Evolutionary conservation across 2,888 invertebrate genomes (phyloP).

Genomic region (Yponomeuta malinellus): DNA sequence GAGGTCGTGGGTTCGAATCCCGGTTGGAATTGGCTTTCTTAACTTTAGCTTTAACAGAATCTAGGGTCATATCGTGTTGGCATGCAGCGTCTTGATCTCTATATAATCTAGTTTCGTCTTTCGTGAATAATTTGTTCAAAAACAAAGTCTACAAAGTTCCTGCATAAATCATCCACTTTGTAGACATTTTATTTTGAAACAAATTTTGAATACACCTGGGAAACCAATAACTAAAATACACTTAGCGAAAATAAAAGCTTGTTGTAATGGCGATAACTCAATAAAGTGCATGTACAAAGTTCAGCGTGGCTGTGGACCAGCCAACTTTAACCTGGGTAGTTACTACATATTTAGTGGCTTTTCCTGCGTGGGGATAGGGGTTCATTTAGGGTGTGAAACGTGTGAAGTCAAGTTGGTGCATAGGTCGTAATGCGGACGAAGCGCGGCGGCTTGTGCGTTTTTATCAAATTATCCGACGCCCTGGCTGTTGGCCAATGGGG

Average conservation of each 20-base stretch:
- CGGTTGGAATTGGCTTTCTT: too few relatives aligned
- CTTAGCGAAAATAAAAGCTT: conserved; percentile 12
- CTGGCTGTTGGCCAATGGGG: conserved; percentile 44
- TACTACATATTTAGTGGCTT: conserved; percentile 4
- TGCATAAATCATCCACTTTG: too few relatives aligned
- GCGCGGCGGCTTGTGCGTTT: conserved; percentile 34
- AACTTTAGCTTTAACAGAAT: too few relatives aligned
- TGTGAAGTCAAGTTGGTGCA: conserved; percentile 27
- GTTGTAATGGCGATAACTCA: conserved; percentile 16
- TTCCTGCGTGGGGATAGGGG: neutral
- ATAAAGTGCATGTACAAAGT: conserved; percentile 15
- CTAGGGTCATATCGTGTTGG: too few relatives aligned
- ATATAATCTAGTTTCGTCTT: too few relatives aligned
- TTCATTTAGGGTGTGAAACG: neutral
- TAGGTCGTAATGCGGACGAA: conserved; percentile 20
- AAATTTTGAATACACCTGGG: neutral
- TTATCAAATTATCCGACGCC: conserved; percentile 60
- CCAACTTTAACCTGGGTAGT: neutral
- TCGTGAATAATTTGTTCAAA: too few relatives aligned
- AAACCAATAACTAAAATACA: conserved; percentile 1
- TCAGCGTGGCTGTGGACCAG: neutral
- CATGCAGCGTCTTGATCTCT: too few relatives aligned
- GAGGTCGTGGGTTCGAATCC: too few relatives aligned
- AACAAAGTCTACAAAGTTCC: too few relatives aligned
- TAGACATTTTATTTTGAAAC: too few relatives aligned